Evolutionary conservation across 2,113 vertebrate species (phyloP).

Genomic region (Erinaceus europaeus): DNA sequence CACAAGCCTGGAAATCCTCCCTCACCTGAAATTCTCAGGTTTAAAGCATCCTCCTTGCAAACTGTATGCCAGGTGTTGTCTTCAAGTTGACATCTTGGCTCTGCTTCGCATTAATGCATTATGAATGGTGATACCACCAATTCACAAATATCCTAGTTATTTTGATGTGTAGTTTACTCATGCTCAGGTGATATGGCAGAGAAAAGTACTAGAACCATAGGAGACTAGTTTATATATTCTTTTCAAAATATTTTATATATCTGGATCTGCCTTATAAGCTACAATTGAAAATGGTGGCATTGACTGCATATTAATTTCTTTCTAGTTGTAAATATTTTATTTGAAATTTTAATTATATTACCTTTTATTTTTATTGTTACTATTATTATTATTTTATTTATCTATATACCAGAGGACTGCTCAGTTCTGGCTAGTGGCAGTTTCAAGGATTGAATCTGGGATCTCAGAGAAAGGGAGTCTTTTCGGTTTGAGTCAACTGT

Average conservation of each 20-base stretch:
- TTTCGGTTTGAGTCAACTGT: too few species aligned
- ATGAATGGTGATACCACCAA: too few species aligned
- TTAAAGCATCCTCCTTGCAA: too few species aligned
- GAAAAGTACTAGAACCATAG: background rate
- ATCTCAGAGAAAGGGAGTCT: too few species aligned
- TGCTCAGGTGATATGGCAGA: background rate
- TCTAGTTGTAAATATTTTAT: background rate
- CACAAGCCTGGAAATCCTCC: too few species aligned
- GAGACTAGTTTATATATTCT: background rate
- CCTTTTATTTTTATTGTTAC: background rate
- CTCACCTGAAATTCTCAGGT: too few species aligned
- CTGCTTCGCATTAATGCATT: too few species aligned
- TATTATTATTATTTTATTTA: background rate
- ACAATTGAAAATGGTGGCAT: background rate
- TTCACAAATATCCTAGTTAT: background rate
- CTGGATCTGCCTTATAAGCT: background rate
- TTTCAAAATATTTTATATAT: background rate
- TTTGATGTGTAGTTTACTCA: background rate
- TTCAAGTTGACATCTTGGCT: too few species aligned
- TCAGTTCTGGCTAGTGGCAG: too few species aligned
- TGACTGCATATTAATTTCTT: background rate
- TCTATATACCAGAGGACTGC: too few species aligned
- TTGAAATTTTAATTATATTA: background rate
- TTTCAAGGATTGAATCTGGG: too few species aligned
- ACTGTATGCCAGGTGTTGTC: too few species aligned